These are phyloP conservation scores for Euwallacea similis DNA, from an alignment of 1,140 invertebrate genomes.

Conservation along the genomic window DNA sequence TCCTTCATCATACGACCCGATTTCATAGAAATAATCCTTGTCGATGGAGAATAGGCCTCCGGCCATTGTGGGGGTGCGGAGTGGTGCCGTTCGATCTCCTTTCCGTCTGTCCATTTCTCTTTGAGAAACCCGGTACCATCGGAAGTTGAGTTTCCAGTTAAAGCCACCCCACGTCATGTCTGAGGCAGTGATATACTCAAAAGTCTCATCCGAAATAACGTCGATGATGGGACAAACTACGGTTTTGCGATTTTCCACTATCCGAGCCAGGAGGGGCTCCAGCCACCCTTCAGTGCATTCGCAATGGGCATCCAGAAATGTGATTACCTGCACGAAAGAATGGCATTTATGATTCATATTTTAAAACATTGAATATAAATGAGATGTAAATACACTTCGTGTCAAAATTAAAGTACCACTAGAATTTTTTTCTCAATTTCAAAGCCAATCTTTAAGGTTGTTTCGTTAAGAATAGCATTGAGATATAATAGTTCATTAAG, in stretches of 20 bases:
- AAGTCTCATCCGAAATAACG: constrained; percentile 96
- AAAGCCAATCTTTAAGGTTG: too few species aligned
- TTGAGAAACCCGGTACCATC: constrained; percentile 95
- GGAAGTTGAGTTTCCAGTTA: constrained; percentile 97
- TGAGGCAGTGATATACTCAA: constrained; percentile 93
- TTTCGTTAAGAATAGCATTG: too few species aligned
- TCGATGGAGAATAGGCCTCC: constrained; percentile 97
- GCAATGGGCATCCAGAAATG: constrained; percentile 95
- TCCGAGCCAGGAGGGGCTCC: constrained; percentile 85
- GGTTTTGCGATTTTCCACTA: constrained; percentile 87
- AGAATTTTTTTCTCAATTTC: too few species aligned
- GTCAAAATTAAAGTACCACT: too few species aligned
- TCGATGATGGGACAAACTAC: constrained; percentile 98
- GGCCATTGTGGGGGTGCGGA: constrained; percentile 98
- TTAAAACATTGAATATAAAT: background rate
- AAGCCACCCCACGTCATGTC: constrained; percentile 98
- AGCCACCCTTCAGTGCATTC: constrained; percentile 95
- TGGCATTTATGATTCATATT: background rate
- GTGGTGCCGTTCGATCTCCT: constrained; percentile 85
- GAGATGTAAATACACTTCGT: too few species aligned
- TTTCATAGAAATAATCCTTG: constrained; percentile 94
- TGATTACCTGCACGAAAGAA: constrained; percentile 62
- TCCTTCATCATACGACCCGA: constrained; percentile 96
- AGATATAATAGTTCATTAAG: too few species aligned
- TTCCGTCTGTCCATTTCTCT: constrained; percentile 89